These are phyloP conservation scores for Gephyroberyx darwinii DNA, from an alignment of 2,797 vertebrate species.

Conservation along the genomic window DNA sequence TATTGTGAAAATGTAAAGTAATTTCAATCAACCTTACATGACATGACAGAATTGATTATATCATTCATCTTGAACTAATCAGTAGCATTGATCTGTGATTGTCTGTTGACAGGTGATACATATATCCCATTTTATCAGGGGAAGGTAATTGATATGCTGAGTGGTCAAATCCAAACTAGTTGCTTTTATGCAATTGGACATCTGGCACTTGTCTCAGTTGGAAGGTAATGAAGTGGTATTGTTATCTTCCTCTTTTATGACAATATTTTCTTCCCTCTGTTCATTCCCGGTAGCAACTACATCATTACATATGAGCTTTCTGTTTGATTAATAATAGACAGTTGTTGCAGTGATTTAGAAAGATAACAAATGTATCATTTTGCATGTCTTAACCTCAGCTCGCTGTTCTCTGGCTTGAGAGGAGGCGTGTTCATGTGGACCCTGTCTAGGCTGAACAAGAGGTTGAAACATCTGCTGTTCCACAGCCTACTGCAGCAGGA, in stretches of 20 bases:
- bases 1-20: not conserved
- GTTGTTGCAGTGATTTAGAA: not conserved
- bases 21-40: not conserved
- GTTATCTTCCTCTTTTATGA: not conserved
- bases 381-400: slow-evolving; percentile 40
- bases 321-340: not conserved
- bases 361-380: not conserved
- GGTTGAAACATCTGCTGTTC: slow-evolving; percentile 83
- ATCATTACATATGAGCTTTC: not conserved
- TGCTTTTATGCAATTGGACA: slow-evolving; percentile 73
- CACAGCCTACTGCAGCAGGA: slow-evolving; percentile 85
- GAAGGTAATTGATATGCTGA: slow-evolving; percentile 82
- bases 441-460: slow-evolving; percentile 78
- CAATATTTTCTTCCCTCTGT: not conserved
- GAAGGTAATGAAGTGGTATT: slow-evolving; percentile 79
- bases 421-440: slow-evolving; percentile 81
- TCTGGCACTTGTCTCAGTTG: slow-evolving; percentile 81
- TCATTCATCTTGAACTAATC: not conserved
- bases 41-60: not conserved
- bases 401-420: slow-evolving; percentile 77
- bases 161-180: slow-evolving; percentile 59
- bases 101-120: slow-evolving; percentile 81
- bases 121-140: slow-evolving; percentile 86
- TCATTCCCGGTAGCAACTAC: not conserved
- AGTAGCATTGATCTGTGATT: slow-evolving; percentile 1